Evolutionary conservation across 2,113 vertebrate species (phyloP).

Genomic region (Siphamia tubifer): DNA sequence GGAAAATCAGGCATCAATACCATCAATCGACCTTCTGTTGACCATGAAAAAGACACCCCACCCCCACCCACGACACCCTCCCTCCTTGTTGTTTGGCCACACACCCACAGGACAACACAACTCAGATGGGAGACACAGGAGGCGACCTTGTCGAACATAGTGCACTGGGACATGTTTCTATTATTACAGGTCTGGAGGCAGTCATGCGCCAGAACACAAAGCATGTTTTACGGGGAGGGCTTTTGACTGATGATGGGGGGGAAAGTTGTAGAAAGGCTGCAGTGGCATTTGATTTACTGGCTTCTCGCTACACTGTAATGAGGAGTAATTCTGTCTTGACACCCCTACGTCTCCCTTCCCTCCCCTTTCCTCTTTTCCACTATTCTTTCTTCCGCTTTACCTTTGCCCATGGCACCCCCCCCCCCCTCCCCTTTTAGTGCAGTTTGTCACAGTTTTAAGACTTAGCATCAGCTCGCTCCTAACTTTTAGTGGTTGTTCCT

Average conservation of each 20-base stretch:
- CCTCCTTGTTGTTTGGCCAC: slow-evolving; percentile 43
- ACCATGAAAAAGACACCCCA: slow-evolving; percentile 36
- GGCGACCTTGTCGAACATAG: slow-evolving; percentile 68
- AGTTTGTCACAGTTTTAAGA: slow-evolving; percentile 66
- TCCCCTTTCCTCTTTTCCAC: slow-evolving; percentile 31
- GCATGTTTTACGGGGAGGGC: slow-evolving; percentile 65
- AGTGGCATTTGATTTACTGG: slow-evolving; percentile 78
- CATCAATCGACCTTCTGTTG: slow-evolving; percentile 69
- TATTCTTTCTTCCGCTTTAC: slow-evolving; percentile 54
- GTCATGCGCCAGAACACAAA: slow-evolving; percentile 66
- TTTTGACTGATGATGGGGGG: slow-evolving; percentile 76
- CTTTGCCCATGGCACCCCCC: slow-evolving; percentile 47
- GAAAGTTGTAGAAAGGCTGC: slow-evolving; percentile 65
- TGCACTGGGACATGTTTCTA: slow-evolving; percentile 71
- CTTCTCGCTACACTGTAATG: slow-evolving; percentile 75
- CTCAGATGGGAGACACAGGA: slow-evolving; percentile 56
- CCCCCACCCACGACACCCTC: not conserved
- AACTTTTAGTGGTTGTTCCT: slow-evolving; percentile 66
- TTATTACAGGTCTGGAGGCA: slow-evolving; percentile 75
- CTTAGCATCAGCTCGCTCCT: slow-evolving; percentile 22
- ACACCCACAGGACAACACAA: slow-evolving; percentile 64
- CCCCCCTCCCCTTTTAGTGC: slow-evolving; percentile 8
- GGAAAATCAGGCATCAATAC: slow-evolving; percentile 62
- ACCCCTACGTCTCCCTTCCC: slow-evolving; percentile 50
- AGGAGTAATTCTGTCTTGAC: slow-evolving; percentile 82